Conservation (phyloP, 2,797 vertebrate species). For the Erpetoichthys calabaricus region DNA sequence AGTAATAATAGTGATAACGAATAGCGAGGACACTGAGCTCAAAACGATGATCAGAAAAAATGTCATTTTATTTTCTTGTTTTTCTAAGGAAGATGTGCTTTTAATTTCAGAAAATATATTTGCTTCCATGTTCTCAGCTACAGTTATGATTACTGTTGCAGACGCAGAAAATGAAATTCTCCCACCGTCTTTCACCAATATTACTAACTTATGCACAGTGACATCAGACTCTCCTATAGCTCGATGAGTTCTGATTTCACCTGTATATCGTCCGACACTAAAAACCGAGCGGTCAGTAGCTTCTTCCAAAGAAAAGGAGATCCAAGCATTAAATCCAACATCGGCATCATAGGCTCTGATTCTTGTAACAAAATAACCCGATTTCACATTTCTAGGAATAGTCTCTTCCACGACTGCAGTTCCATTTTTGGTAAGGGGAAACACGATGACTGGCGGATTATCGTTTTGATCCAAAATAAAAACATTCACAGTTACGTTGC, state of each 20-base stretch:
- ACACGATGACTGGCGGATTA: too few species aligned
- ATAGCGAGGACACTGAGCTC: constrained; percentile 34
- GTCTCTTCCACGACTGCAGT: constrained; percentile 17
- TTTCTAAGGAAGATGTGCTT: constrained; percentile 16
- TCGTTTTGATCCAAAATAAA: too few species aligned
- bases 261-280: constrained; percentile 33
- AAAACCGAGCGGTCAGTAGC: constrained; percentile 18
- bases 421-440: constrained; percentile 22
- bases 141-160: constrained; percentile 23
- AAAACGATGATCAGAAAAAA: constrained; percentile 35
- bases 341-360: constrained; percentile 32
- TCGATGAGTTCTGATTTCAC: constrained; percentile 32
- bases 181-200: constrained; percentile 22
- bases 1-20: constrained; percentile 29
- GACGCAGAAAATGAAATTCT: constrained; percentile 19
- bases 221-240: constrained; percentile 33
- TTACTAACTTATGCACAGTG: constrained; percentile 17
- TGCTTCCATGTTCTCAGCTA: constrained; percentile 31
- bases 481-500: too few species aligned
- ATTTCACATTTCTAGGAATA: constrained; percentile 17
- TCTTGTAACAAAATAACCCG: constrained; percentile 31
- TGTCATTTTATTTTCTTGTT: constrained; percentile 17
- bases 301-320: constrained; percentile 28
- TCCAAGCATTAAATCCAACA: constrained; percentile 38
- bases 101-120: constrained; percentile 27